Percentiles rank a stretch among this genome's conserved stretches.
phyloP scores from a whole-genome alignment of 2,888 invertebrate genomes.

The Hirtodrosophila trivittata region DNA sequence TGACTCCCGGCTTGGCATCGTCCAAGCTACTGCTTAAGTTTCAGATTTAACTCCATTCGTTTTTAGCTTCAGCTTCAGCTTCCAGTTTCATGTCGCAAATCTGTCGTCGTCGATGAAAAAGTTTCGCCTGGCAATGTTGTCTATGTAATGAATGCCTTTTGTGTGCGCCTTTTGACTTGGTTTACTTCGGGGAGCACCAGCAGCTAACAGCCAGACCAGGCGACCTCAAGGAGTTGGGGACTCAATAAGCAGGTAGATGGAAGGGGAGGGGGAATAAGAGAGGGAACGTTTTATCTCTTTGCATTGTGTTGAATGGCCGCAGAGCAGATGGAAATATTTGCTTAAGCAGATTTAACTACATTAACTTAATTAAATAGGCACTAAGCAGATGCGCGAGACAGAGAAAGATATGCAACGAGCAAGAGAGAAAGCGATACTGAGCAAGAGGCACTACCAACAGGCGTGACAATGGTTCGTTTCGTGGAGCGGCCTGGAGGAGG shows the following conservation, averaged over 20 bases:
- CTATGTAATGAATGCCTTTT: constrained; percentile 76
- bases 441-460: no score
- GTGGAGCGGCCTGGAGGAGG: not conserved
- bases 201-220: constrained; percentile 6
- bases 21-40: constrained; percentile 11
- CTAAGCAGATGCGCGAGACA: constrained; percentile 56
- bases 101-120: constrained; percentile 74
- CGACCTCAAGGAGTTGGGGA: constrained; percentile 7
- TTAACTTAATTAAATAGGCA: constrained; percentile 79
- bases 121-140: constrained; percentile 57
- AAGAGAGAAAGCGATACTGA: not conserved
- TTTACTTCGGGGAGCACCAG: constrained; percentile 45
- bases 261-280: not conserved
- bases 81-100: constrained; percentile 70
- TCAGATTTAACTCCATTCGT: constrained; percentile 20
- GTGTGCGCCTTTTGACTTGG: constrained; percentile 61
- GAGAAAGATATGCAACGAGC: constrained; percentile 10
- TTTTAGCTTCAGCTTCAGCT: constrained; percentile 17
- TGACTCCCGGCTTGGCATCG: constrained; percentile 58
- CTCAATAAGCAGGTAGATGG: not conserved
- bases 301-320: constrained; percentile 71
- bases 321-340: constrained; percentile 69
- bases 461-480: no score
- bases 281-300: constrained; percentile 59
- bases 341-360: constrained; percentile 79